Base-by-base conservation (phyloP, 1,140 invertebrate genomes). In the Musca domestica region DNA sequence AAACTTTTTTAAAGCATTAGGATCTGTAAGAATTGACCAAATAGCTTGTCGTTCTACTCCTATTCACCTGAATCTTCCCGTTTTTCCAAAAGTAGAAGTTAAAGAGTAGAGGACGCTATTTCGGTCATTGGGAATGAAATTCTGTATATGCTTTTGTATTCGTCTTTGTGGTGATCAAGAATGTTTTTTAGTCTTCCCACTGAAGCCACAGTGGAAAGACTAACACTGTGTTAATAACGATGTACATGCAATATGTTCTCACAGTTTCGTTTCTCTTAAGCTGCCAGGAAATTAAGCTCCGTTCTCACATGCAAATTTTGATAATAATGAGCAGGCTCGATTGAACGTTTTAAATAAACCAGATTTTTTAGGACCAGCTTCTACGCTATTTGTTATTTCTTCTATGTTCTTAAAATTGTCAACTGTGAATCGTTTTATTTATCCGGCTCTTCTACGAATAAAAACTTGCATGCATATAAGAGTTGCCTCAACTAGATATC, bases 401-500 rank as follows among this genome's bases (percentile, higher is more conserved):
- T 51, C 48, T 19, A 19, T 51, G 17, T 51, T 51, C 7, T 15
- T 15, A 19, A 17, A 17, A 51, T 51, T 51, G 15, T 51, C 48
- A 14, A 51, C 20, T 19, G 15, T 51, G 7, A 51, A 19, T 2
- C 17, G 7, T 19, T 51, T 19, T 7, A 51, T 51, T 19, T 54
- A 19, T 23, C 51, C 51, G 14, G 51, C 51, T 54, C 51, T 54
- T 54, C 51, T 54, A n/a, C 51, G 51, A 23, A 23, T 54, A 54
- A 54, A 54, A 14, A 54, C 25, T 54, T 54, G 51, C 12, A 54
- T 54, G n/a, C 12, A 54, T 54, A 7, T 23, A 15, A 22, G 51
- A n/a, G n/a, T 54, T 6, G 22, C 6, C 14, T 54, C 17, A 23
- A 54, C 51, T 23, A 54, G 15, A 12, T 54, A 2, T 19, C 22